Percentiles rank a stretch among this genome's conserved stretches.
Evolutionary conservation across 2,888 invertebrate genomes (phyloP).

Genomic region (Parthenolecanium corni): DNA sequence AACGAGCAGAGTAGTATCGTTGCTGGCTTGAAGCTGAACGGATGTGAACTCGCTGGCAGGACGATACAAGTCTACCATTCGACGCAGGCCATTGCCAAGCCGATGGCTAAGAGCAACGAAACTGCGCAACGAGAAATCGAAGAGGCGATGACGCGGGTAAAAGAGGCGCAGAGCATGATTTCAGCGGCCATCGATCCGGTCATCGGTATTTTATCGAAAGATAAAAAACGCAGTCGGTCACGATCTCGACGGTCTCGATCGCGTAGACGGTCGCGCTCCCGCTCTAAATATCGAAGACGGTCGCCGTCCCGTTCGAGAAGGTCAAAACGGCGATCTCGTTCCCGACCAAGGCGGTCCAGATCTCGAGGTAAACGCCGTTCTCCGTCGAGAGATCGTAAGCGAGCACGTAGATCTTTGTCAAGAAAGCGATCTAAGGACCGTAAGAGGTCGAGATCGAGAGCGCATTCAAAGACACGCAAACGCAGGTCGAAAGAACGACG

Average conservation of each 20-base stretch:
- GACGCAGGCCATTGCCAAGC: conserved; percentile 79
- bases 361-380: conserved; percentile 26
- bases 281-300: conserved; percentile 41
- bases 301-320: conserved; percentile 46
- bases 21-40: conserved; percentile 75
- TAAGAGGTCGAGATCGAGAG: neutral
- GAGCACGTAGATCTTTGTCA: conserved; percentile 8
- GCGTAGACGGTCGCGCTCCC: conserved; percentile 39
- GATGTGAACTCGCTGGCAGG: conserved; percentile 60
- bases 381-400: conserved; percentile 10
- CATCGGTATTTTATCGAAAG: conserved; percentile 73
- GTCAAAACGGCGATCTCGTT: conserved; percentile 38
- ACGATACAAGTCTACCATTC: conserved; percentile 70
- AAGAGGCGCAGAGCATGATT: conserved; percentile 89
- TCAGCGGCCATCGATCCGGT: conserved; percentile 88
- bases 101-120: conserved; percentile 89
- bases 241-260: conserved; percentile 35
- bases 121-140: conserved; percentile 91
- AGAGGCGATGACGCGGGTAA: conserved; percentile 92
- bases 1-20: conserved; percentile 81
- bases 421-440: neutral
- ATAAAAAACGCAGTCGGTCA: conserved; percentile 52
- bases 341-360: conserved; percentile 16
- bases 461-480: conserved; percentile 2
- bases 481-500: conserved; percentile 10